Base-by-base conservation (phyloP, 64 coral and sea anemone genomes). In the Catalaphyllia jardinei region DNA sequence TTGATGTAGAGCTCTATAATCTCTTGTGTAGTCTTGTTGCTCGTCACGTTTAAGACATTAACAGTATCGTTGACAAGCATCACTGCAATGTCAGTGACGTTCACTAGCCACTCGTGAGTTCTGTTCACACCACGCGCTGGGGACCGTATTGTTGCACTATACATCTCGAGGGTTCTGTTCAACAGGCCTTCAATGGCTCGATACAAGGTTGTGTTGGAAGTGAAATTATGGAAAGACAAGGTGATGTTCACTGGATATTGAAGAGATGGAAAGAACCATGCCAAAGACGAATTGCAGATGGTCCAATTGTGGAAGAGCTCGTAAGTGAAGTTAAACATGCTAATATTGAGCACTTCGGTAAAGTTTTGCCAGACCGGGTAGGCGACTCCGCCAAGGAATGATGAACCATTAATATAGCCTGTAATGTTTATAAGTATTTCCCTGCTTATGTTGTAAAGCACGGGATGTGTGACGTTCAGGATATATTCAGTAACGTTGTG, bases 401-500 rank as follows among this genome's bases (percentile, higher is more conserved):
- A 88, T 1, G 72, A 76, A 18, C 39, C 35, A 30, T 87, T 67
- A 14, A 86, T 74, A 86, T 87, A 49, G 42, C 60, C 60, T 42
- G 28, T 88, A 6, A 95, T 92, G 13, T 60, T 73, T 4, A 82
- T 17, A 4, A 91, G 73, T 18, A 95, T n/a, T 60, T 60, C 57
- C 46, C 81, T 75, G 10, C 55, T 77, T 1, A 88, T 30, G 15
- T 88, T 92, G 17, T 72, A 75, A 72, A 95, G 33, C 17, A 76
- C 50, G 24, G 89, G 89, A 71, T 95, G 60, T 0, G 94, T 95
- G 31, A 80, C 31, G 62, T 84, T 92, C 42, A 95, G 71, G 67
- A 95, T 30, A 42, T 88, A 82, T 18, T 95, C 94, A 27, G 71
- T 78, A 80, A 92, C 86, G 65, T 93, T 93, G 86, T 93, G 86